A percentile compares a stretch with the other conserved stretches of the same genome.
Evolutionary conservation across 2,113 vertebrate genomes (phyloP).

Genomic region (Muscicapa adusta): DNA sequence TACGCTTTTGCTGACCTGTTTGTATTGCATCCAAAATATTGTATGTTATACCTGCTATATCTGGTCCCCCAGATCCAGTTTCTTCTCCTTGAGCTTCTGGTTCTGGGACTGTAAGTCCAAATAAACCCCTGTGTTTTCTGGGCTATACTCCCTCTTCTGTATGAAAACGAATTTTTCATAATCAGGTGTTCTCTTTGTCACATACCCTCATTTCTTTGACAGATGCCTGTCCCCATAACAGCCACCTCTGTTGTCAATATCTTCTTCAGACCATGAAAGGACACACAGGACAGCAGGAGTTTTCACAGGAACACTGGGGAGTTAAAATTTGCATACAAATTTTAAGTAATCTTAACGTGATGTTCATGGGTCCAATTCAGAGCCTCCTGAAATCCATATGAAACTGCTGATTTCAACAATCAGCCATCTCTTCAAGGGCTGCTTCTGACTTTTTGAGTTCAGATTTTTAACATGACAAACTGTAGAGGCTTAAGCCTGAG

Average conservation of each 20-base stretch:
- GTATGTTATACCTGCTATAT: neutral
- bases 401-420: neutral
- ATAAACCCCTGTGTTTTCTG: neutral
- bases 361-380: neutral
- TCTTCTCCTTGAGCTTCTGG: neutral
- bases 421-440: neutral
- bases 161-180: neutral
- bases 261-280: neutral
- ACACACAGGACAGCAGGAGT: neutral
- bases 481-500: neutral
- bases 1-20: constrained; percentile 40
- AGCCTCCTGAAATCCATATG: neutral
- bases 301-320: neutral
- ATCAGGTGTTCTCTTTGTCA: neutral
- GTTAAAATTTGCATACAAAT: neutral
- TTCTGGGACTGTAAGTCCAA: neutral
- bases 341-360: neutral
- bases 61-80: neutral
- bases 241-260: neutral
- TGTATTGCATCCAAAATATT: constrained; percentile 15
- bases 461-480: neutral
- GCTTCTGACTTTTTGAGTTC: neutral
- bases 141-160: neutral
- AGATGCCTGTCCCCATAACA: neutral
- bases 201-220: neutral